phyloP scores from a whole-genome alignment of 1,140 invertebrate species.

The Drosophila mauritiana region DNA sequence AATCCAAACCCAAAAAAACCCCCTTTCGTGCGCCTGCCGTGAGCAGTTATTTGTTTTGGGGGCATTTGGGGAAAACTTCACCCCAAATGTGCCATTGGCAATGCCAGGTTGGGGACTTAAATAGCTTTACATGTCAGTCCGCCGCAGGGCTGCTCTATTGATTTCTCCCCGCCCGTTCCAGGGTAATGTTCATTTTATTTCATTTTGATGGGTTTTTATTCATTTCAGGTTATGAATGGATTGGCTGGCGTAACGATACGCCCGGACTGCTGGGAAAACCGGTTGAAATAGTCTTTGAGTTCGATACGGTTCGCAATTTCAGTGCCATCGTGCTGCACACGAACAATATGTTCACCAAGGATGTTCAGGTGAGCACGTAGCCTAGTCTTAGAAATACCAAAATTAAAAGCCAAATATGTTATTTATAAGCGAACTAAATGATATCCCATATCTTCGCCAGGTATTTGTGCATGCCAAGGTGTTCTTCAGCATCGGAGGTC shows the following conservation, averaged over 20 bases:
- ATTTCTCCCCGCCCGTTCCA: conserved; percentile 27
- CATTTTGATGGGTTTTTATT: conserved; percentile 52
- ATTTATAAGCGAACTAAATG: background rate
- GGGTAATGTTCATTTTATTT: conserved; percentile 43
- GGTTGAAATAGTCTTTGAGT: conserved; percentile 92
- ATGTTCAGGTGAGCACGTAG: conserved; percentile 87
- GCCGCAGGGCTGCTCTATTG: conserved; percentile 61
- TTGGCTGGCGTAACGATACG: conserved; percentile 93
- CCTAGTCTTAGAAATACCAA: too few species aligned
- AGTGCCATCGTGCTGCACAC: conserved; percentile 90
- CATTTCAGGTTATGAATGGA: conserved; percentile 91
- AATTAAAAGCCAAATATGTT: too few species aligned
- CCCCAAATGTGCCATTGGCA: conserved; percentile 57
- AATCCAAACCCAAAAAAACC: background rate
- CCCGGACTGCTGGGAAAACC: conserved; percentile 86
- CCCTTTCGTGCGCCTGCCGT: conserved; percentile 16
- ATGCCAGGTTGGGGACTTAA: conserved; percentile 48
- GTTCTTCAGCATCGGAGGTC: conserved; percentile 91
- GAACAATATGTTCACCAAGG: conserved; percentile 89
- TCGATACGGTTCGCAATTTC: conserved; percentile 91
- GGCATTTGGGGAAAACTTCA: conserved; percentile 50
- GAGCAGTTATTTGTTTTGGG: conserved; percentile 70
- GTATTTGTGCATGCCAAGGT: conserved; percentile 89
- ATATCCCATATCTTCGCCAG: conserved; percentile 75
- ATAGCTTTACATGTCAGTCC: conserved; percentile 79